Evolutionary conservation across 2,888 invertebrate species (phyloP), one percentile per base, ranked within the genome.

Genomic region (Petrolisthes manimaculis): DNA sequence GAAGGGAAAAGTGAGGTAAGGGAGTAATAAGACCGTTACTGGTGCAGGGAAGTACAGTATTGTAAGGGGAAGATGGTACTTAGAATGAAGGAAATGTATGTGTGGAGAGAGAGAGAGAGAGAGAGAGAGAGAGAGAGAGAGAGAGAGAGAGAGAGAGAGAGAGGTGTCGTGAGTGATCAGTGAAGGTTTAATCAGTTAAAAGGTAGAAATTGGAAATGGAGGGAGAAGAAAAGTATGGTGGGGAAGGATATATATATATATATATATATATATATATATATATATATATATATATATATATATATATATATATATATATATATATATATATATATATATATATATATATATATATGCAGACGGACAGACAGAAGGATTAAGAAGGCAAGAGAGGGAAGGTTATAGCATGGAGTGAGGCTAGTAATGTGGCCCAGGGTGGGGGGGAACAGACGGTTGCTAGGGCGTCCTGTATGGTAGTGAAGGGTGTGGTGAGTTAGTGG

Each of bases 251-350:
- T 74, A 74, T n/a, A n/a, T 74, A 74, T 74, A 74, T 67, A 74
- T 74, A 74, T 74, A 74, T 74, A 74, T 74, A 74, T 74, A 74
- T 74, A 74, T 74, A 74, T 74, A 74, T 74, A 18, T 74, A 74
- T 74, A 18, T 74, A 74, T 74, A 24, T 74, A 74, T 74, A 74
- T 74, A 24, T 24, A 24, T 74, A 24, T 74, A 74, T 74, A 74
- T 74, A 74, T 74, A 74, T 74, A 74, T 74, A 74, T 74, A 74
- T 24, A 77, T 24, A 77, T 24, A 77, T 24, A 77, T 24, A 77
- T 24, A 77, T 24, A 77, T 24, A 77, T 24, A 77, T 24, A 77
- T 24, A 77, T 24, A 77, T 24, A 77, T 24, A 77, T 24, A 77
- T 24, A 77, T 24, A 77, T 24, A 77, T 24, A 77, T 24, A 77